These are phyloP conservation scores for Drepana arcuata DNA, from an alignment of 1,140 invertebrate genomes.

Conservation along the genomic window DNA sequence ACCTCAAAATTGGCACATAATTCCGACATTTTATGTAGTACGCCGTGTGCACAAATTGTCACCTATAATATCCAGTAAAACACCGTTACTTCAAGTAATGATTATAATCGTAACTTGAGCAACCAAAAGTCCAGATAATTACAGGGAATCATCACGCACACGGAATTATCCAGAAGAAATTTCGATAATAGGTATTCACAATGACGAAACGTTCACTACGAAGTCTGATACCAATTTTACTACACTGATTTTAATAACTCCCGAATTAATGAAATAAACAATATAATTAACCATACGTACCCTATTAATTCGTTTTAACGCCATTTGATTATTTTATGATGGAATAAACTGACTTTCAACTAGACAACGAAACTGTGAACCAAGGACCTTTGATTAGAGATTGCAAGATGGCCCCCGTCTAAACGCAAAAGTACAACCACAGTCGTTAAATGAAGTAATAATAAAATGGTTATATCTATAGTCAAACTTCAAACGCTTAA, in stretches of 20 bases:
- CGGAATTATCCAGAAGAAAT: conserved; percentile 70
- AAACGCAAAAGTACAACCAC: conserved; percentile 75
- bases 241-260: conserved; percentile 46
- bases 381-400: conserved; percentile 78
- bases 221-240: conserved; percentile 68
- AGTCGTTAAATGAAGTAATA: conserved; percentile 69
- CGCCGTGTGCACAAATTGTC: conserved; percentile 68
- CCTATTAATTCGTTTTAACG: conserved; percentile 97
- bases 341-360: conserved; percentile 75
- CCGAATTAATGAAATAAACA: conserved; percentile 52
- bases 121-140: conserved; percentile 11
- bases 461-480: conserved; percentile 40
- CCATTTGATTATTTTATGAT: conserved; percentile 81
- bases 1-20: conserved; percentile 67
- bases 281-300: conserved; percentile 76
- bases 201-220: conserved; percentile 73
- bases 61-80: conserved; percentile 43
- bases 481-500: conserved; percentile 52
- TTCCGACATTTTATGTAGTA: conserved; percentile 71
- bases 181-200: conserved; percentile 71
- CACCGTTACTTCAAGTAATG: conserved; percentile 26
- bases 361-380: conserved; percentile 77
- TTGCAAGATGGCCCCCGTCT: conserved; percentile 79
- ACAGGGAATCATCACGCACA: conserved; percentile 36
- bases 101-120: conserved; percentile 3